Conservation (phyloP, 2,888 invertebrate genomes). For the Drosophila fungiperda region DNA sequence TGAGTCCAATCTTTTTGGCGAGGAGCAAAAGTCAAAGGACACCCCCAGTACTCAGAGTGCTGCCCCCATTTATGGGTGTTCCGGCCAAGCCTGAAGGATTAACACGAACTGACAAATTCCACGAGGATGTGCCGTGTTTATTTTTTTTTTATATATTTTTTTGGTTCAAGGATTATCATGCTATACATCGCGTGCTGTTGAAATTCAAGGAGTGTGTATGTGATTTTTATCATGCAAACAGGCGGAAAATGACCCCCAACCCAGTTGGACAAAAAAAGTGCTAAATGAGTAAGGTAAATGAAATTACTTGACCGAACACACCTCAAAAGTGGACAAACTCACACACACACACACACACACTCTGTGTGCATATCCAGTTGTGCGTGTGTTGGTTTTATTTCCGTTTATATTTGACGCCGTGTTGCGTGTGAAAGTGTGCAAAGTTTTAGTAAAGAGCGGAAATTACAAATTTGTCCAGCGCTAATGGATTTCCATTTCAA, state of each 20-base stretch:
- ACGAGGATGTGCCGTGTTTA: slow-evolving; percentile 1
- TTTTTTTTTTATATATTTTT: slow-evolving; percentile 24
- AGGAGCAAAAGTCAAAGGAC: slow-evolving; percentile 67
- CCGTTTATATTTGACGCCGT: slow-evolving; percentile 43
- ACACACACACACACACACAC: slow-evolving; percentile 8
- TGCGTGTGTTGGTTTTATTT: slow-evolving; percentile 55
- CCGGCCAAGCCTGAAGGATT: slow-evolving; percentile 23
- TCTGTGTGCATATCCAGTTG: slow-evolving; percentile 48
- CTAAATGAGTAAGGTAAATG: slow-evolving; percentile 80
- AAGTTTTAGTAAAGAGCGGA: slow-evolving; percentile 81
- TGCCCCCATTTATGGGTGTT: slow-evolving; percentile 39
- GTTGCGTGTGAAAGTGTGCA: slow-evolving; percentile 49
- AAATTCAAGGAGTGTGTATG: slow-evolving; percentile 85
- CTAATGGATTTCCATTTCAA: slow-evolving; percentile 80
- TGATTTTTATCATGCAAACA: slow-evolving; percentile 85
- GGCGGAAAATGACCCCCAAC: slow-evolving; percentile 67
- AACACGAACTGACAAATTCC: slow-evolving; percentile 62
- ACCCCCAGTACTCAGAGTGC: slow-evolving; percentile 3
- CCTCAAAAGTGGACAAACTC: slow-evolving; percentile 66
- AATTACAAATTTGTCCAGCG: slow-evolving; percentile 84
- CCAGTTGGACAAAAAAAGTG: slow-evolving; percentile 58
- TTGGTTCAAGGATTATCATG: slow-evolving; percentile 82
- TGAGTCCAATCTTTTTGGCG: slow-evolving; percentile 61
- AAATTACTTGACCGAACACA: slow-evolving; percentile 81
- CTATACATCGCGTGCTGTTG: slow-evolving; percentile 83